Percentiles rank a stretch among this genome's conserved stretches.
phyloP scores from a whole-genome alignment of 2,888 invertebrate genomes.

The Stenurella melanura region DNA sequence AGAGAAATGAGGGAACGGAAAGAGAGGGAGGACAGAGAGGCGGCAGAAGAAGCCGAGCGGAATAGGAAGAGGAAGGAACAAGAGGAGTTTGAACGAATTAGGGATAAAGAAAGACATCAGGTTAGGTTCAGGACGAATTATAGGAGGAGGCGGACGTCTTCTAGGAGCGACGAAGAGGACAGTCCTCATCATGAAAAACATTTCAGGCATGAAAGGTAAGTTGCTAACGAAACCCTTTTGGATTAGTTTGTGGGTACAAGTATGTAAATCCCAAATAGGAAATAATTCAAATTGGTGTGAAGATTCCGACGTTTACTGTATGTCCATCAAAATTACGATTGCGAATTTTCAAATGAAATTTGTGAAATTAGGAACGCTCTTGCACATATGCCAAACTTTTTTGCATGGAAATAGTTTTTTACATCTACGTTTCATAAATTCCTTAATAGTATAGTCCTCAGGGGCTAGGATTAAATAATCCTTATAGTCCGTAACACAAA shows the following conservation, averaged over 20 bases:
- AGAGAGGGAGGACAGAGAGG: conserved; percentile 67
- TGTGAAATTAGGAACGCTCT: no score
- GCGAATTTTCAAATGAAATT: no score
- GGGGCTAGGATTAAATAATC: no score
- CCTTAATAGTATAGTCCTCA: no score
- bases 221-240: background rate
- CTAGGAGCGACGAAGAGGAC: conserved; percentile 54
- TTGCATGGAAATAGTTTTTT: no score
- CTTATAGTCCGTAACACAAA: no score
- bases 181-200: conserved; percentile 41
- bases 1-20: conserved; percentile 70
- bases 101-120: conserved; percentile 67
- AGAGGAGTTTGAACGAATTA: conserved; percentile 68
- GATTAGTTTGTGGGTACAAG: background rate
- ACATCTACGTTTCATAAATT: no score
- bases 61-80: conserved; percentile 67
- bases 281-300: background rate
- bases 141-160: conserved; percentile 49
- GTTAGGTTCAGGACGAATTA: conserved; percentile 68
- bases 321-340: background rate
- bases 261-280: no score
- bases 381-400: no score
- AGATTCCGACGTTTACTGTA: background rate
- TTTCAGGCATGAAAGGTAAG: conserved; percentile 46
- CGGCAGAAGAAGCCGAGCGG: conserved; percentile 64